A percentile compares a stretch with the other conserved stretches of the same genome.
These are phyloP conservation scores for Megalonaias nervosa DNA, from an alignment of 1,140 invertebrate species.

Conservation along the genomic window DNA sequence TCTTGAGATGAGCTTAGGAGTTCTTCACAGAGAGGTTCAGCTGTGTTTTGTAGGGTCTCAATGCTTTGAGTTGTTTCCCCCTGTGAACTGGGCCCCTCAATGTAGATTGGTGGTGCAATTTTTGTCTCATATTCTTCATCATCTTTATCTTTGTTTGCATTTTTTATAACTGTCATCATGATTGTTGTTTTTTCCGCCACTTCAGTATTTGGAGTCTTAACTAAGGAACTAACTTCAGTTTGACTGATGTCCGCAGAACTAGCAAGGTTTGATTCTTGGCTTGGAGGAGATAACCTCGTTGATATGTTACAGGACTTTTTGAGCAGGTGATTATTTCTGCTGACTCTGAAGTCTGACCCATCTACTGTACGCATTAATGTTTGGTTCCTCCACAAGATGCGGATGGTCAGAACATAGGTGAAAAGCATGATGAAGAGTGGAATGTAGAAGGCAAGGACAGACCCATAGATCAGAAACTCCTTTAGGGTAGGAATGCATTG, in stretches of 20 bases:
- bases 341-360: conserved; percentile 45
- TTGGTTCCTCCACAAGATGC: conserved; percentile 70
- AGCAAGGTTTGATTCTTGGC: conserved; percentile 38
- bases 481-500: conserved; percentile 79
- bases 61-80: too few species aligned
- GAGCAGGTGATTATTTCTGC: conserved; percentile 18
- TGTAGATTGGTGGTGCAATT: too few species aligned
- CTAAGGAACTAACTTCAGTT: conserved; percentile 37
- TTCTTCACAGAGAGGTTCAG: too few species aligned
- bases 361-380: conserved; percentile 58
- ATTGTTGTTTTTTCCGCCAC: background rate
- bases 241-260: conserved; percentile 28
- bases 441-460: conserved; percentile 95
- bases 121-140: too few species aligned
- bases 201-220: conserved; percentile 20
- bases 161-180: too few species aligned
- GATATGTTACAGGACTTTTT: conserved; percentile 26
- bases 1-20: too few species aligned
- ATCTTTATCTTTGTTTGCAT: too few species aligned
- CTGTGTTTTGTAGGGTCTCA: too few species aligned
- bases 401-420: conserved; percentile 92
- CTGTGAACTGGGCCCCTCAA: too few species aligned
- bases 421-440: conserved; percentile 94
- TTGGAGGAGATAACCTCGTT: conserved; percentile 38
- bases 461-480: conserved; percentile 90